Base-by-base conservation (phyloP, 1,140 invertebrate genomes). In the Bombus consobrinus region DNA sequence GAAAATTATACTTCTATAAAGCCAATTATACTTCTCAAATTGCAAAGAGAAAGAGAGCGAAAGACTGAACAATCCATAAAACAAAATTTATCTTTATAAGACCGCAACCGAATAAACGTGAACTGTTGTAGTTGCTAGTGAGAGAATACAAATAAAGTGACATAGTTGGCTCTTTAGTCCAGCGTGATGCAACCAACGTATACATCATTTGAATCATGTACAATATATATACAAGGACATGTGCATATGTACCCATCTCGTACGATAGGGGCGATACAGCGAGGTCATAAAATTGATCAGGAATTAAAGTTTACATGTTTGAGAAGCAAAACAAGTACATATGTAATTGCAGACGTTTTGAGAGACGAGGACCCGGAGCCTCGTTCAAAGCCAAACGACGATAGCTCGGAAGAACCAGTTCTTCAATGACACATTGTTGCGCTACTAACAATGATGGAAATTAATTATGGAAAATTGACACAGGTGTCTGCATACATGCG, bases 261-360 rank as follows among this genome's bases (percentile, higher is more conserved):
- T 25, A n/a, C 53, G 10, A 81, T 53, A 53, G 47, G 47, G 47
- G 18, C 66, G 66, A 59, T 53, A 53, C 47, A 84, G 77, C 75
- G 25, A 25, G 64, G 18, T 22, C 18, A 22, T 53, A 53, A 22
- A 53, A 53, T 28, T 8, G 47, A n/a, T 66, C 81, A 10, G 28
- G 9, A 62, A 62, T 13, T 53, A 53, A 53, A 53, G 59, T n/a
- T 62, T n/a, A 28, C 12, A n/a, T 1, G 59, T 62, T 13, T 22
- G 10, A 62, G 28, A 13, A 62, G 12, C 59, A 13, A 62, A 62
- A 62, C 59, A 62, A 13, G 28, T 53, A 53, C 47, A 53, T 2
- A 53, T 53, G 47, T 62, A 62, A n/a, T n/a, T 62, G 10, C 28
- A 62, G 59, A 62, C 10, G 59, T 5, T 62, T 62, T 5, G 12